These are phyloP conservation scores for Margaritifera margaritifera DNA, from an alignment of 2,888 invertebrate species.

Conservation along the genomic window DNA sequence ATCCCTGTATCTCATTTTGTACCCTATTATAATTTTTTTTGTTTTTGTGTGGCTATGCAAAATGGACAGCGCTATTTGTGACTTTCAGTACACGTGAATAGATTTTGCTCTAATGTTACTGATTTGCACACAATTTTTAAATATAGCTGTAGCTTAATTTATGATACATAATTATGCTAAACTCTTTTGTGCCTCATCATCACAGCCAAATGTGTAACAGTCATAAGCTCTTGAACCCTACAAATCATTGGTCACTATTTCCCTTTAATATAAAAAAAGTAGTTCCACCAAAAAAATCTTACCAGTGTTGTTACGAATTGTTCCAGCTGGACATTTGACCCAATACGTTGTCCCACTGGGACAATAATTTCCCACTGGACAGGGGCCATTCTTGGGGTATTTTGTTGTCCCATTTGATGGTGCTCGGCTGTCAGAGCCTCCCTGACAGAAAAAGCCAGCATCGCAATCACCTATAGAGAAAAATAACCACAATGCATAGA, in stretches of 20 bases:
- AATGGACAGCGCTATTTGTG: no score
- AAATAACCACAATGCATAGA: no score
- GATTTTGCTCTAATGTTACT: no score
- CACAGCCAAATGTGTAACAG: no score
- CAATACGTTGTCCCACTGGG: conserved; percentile 61
- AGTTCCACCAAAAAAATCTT: conserved; percentile 6
- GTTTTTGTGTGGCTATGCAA: no score
- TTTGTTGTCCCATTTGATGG: conserved; percentile 45
- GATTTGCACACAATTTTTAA: no score
- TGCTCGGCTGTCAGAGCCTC: conserved; percentile 60
- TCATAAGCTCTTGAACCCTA: background rate
- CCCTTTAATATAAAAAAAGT: background rate
- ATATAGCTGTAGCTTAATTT: no score
- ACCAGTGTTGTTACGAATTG: conserved; percentile 64
- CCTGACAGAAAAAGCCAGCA: conserved; percentile 68
- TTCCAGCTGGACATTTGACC: conserved; percentile 66
- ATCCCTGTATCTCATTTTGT: no score
- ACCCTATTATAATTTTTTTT: no score
- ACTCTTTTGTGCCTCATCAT: no score
- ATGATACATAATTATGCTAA: no score
- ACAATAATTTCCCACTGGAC: conserved; percentile 67
- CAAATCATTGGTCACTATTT: background rate
- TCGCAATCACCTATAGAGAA: conserved; percentile 60
- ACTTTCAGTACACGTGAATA: no score
- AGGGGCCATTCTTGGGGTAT: conserved; percentile 65